Percentiles rank a stretch among this genome's conserved stretches.
These are phyloP conservation scores for Caenorhabditis brenneri DNA, from an alignment of 1,140 invertebrate genomes.

Conservation along the genomic window DNA sequence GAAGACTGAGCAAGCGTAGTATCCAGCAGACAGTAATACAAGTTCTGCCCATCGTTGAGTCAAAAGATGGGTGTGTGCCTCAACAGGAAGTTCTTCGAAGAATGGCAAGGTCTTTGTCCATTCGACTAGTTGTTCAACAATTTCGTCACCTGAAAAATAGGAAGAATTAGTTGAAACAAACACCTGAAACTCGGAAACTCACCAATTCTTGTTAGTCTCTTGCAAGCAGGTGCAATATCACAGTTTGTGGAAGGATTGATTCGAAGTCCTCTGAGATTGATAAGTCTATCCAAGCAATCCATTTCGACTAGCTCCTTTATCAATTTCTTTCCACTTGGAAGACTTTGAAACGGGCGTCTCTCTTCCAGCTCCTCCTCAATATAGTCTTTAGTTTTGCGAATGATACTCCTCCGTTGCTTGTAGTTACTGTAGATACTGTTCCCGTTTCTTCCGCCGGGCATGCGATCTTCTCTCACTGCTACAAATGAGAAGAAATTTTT, in stretches of 20 bases:
- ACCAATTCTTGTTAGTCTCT: constrained; percentile 49
- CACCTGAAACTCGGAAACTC: too few species aligned
- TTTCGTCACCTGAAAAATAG: constrained; percentile 66
- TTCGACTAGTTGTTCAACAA: constrained; percentile 85
- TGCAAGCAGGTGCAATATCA: constrained; percentile 50
- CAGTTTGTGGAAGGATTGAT: constrained; percentile 75
- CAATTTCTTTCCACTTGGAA: constrained; percentile 26
- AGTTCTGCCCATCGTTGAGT: constrained; percentile 86
- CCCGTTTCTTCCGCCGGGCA: constrained; percentile 96
- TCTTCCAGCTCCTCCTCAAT: neutral
- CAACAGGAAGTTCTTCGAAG: constrained; percentile 89
- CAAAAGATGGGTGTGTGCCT: constrained; percentile 86
- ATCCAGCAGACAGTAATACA: constrained; percentile 57
- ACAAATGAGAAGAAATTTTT: constrained; percentile 55
- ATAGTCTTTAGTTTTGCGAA: constrained; percentile 56
- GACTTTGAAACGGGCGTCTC: constrained; percentile 23
- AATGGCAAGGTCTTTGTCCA: constrained; percentile 97
- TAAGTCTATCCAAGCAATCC: constrained; percentile 63
- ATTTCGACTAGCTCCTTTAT: constrained; percentile 66
- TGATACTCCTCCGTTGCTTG: constrained; percentile 77
- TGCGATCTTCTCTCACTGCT: constrained; percentile 97
- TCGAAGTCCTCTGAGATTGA: constrained; percentile 77
- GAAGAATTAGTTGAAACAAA: neutral
- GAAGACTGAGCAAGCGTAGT: constrained; percentile 59
- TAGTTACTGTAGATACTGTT: constrained; percentile 98